Percentiles rank a stretch among this genome's conserved stretches.
Conservation (phyloP, 2,797 vertebrate genomes). For the Ciconia nigra region DNA sequence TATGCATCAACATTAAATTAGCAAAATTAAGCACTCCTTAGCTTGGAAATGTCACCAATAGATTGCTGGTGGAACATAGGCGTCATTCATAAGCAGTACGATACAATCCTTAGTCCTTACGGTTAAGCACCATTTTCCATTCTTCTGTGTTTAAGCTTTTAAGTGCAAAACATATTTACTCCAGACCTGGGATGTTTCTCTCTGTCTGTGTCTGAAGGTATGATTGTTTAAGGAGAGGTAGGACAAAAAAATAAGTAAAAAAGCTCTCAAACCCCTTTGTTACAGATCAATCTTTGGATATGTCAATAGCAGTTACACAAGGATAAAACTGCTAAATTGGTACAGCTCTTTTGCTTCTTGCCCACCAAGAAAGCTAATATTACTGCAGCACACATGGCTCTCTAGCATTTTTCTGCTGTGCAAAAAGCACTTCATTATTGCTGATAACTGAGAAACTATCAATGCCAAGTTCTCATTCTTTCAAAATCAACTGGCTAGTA, state of each 20-base stretch:
- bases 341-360: neutral
- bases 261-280: neutral
- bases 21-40: neutral
- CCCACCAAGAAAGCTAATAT: neutral
- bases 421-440: neutral
- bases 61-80: neutral
- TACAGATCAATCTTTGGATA: neutral
- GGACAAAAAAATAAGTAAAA: neutral
- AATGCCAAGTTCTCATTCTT: neutral
- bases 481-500: neutral
- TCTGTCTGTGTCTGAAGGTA: neutral
- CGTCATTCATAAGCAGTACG: fast-evolving
- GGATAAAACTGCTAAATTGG: neutral
- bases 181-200: neutral
- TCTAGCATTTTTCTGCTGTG: neutral
- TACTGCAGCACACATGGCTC: neutral
- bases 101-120: neutral
- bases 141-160: neutral
- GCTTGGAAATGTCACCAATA: neutral
- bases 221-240: neutral
- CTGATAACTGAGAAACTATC: neutral
- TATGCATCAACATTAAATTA: neutral
- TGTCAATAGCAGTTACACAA: neutral
- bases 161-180: neutral
- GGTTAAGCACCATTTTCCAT: neutral